Evolutionary conservation across 2,888 invertebrate species (phyloP).

Genomic region (Chalcis sispes): DNA sequence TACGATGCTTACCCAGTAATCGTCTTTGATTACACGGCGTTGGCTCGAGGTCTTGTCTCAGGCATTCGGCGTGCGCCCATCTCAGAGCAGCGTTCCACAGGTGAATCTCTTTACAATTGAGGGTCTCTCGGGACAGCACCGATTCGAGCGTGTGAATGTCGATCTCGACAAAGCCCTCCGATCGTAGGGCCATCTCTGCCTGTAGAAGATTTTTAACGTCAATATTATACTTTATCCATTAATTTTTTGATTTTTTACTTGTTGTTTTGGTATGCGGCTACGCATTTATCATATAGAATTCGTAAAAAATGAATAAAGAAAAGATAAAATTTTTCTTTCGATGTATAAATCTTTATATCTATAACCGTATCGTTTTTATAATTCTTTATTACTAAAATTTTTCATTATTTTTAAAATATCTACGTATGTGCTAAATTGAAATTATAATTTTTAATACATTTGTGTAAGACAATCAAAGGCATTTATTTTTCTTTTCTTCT

Average conservation of each 20-base stretch:
- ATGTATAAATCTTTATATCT: too few relatives aligned
- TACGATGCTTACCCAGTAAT: slow-evolving; percentile 66
- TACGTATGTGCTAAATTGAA: too few relatives aligned
- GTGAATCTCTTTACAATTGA: slow-evolving; percentile 96
- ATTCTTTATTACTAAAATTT: too few relatives aligned
- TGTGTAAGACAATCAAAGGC: too few relatives aligned
- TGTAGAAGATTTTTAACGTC: slow-evolving; percentile 74
- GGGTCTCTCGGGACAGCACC: slow-evolving; percentile 92
- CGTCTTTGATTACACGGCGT: slow-evolving; percentile 83
- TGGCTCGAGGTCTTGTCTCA: slow-evolving; percentile 87
- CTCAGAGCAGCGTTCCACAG: slow-evolving; percentile 93
- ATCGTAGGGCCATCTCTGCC: slow-evolving; percentile 97
- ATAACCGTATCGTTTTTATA: too few relatives aligned
- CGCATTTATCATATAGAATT: too few relatives aligned
- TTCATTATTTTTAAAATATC: too few relatives aligned
- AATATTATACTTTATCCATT: slow-evolving; percentile 20
- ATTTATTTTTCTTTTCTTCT: background rate
- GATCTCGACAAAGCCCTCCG: slow-evolving; percentile 97
- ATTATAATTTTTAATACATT: too few relatives aligned
- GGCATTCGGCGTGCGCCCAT: slow-evolving; percentile 96
- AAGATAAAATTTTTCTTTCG: background rate
- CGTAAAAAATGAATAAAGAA: slow-evolving; percentile 18
- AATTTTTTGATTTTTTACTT: slow-evolving; percentile 15
- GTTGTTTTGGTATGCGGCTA: background rate
- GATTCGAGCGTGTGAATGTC: slow-evolving; percentile 95